Base-by-base conservation (phyloP, 2,888 invertebrate species). In the Leucophenga montana region DNA sequence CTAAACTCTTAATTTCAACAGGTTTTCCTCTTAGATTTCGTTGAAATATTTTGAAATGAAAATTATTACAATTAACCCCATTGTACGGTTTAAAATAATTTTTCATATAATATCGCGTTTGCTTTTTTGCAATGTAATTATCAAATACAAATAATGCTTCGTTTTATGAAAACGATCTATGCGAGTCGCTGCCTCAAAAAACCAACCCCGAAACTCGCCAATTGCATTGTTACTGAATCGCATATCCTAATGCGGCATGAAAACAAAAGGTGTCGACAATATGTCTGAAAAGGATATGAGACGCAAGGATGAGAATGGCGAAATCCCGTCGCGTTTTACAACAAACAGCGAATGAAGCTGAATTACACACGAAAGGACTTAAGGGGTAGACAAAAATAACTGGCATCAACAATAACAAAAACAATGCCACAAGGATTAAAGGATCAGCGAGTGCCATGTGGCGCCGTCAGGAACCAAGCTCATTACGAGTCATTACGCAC, bases 401-500 rank as follows among this genome's bases (percentile, higher is more conserved):
- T 16, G n/a, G 13, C 61, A 39, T 4, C 20, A 61, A 39, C 61
- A 61, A 39, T 57, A 57, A 13, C 11, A 13, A 56, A 11, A 61
- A 61, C 39, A 61, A 16, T 53, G 16, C 9, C 16, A 27, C 16
- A 33, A 18, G 16, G 61, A n/a, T 61, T 61, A 61, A 61, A 61
- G 61, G 61, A 61, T 61, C 39, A 39, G 33, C 20, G 61, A 54
- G 61, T 61, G 18, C 33, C 61, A 61, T 61, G 61, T 27, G 61
- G 61, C 61, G 39, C 61, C 39, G 39, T 39, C 61, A 61, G 61
- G 44, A 61, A 33, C 18, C 33, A 13, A 61, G 39, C 39, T 27
- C 39, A 39, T 39, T 27, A 61, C 33, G 39, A 61, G 3, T 33
- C 44, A 11, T 16, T 39, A 3, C 44, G 31, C 39, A 39, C 44